Evolutionary conservation across 23 tunicate genomes (phyloP).

Genomic region (Trididemnum miniatum): DNA sequence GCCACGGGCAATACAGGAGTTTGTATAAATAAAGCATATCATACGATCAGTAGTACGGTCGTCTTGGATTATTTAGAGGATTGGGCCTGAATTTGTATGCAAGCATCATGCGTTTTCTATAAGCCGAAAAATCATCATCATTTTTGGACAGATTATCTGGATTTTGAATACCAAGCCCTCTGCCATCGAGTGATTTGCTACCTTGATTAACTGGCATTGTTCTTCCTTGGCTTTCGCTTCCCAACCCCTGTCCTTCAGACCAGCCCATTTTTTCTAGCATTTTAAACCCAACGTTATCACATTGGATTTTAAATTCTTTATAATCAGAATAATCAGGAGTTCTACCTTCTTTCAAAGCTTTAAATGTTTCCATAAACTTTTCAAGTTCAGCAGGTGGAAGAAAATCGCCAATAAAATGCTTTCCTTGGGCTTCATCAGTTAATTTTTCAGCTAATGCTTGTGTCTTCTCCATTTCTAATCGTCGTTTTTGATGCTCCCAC

Average conservation of each 20-base stretch:
- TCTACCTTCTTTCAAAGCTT: constrained; percentile 90
- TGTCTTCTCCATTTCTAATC: constrained; percentile 85
- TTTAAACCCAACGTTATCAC: constrained; percentile 94
- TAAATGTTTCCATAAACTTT: constrained; percentile 94
- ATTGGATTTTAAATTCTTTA: constrained; percentile 90
- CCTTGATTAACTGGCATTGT: constrained; percentile 89
- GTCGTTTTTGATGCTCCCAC: constrained; percentile 86
- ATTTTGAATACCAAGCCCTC: constrained; percentile 78
- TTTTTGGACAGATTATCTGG: constrained; percentile 60
- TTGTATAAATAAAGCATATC: no score
- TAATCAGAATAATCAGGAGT: constrained; percentile 96
- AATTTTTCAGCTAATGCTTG: constrained; percentile 88
- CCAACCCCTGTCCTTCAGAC: constrained; percentile 92
- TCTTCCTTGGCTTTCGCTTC: constrained; percentile 78
- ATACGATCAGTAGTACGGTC: constrained; percentile 85
- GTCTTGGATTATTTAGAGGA: constrained; percentile 88
- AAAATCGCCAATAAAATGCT: constrained; percentile 95
- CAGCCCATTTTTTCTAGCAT: constrained; percentile 98
- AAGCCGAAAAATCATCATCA: constrained; percentile 91
- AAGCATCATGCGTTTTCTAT: constrained; percentile 94
- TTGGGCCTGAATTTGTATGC: constrained; percentile 91
- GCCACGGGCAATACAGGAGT: no score
- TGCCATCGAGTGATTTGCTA: constrained; percentile 75
- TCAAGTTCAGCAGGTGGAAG: constrained; percentile 89
- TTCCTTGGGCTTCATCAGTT: constrained; percentile 77